These are phyloP conservation scores for Varecia variegata DNA, from an alignment of 2,797 vertebrate genomes.

Conservation along the genomic window DNA sequence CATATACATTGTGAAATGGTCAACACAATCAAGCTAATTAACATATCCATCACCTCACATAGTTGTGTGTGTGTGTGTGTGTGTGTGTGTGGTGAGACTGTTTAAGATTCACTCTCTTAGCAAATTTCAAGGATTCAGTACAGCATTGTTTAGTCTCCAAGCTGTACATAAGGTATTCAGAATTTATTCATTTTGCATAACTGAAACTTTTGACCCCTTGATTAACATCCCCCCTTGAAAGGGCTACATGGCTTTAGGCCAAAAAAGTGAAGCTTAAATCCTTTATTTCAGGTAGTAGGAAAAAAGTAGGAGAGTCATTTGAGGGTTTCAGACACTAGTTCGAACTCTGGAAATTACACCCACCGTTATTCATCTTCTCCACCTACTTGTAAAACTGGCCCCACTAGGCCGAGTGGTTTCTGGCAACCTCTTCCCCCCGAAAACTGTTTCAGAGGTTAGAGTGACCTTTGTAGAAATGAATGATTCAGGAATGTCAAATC, in stretches of 20 bases:
- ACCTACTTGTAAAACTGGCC: background rate
- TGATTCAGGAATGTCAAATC: slow-evolving; percentile 4
- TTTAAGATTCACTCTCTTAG: background rate
- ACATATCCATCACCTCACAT: background rate
- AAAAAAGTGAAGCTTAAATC: background rate
- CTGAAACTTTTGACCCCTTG: background rate
- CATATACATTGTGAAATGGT: background rate
- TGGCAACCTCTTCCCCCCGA: background rate
- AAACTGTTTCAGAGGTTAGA: background rate
- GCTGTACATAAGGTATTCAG: background rate
- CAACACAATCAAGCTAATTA: background rate
- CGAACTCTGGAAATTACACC: background rate
- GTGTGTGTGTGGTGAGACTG: background rate
- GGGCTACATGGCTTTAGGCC: background rate
- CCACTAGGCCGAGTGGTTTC: background rate
- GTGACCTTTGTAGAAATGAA: slow-evolving; percentile 35
- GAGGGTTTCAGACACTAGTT: background rate
- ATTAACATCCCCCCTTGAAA: background rate
- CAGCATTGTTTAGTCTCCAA: background rate
- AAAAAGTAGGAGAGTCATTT: background rate
- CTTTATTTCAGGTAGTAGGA: background rate
- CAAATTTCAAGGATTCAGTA: background rate
- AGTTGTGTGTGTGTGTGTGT: background rate
- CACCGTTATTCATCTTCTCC: background rate
- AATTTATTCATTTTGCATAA: background rate